Evolutionary conservation across 2,797 vertebrate genomes (phyloP), one percentile per base, ranked within the genome.

Genomic region (Meriones psammophilus): DNA sequence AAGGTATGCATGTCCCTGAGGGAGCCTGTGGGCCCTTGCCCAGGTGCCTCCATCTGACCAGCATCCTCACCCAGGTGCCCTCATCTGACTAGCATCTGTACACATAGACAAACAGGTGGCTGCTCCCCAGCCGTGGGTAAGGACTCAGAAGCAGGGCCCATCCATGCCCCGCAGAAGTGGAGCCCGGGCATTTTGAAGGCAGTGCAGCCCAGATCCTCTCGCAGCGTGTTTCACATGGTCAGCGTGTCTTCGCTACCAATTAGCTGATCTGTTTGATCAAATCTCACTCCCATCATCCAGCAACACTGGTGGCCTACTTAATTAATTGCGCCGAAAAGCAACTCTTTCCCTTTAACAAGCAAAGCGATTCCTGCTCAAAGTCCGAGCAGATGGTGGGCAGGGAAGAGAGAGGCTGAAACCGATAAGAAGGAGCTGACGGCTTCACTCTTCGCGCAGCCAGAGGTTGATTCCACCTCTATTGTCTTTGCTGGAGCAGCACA

Each of bases 181-280:
- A 50, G 3, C 2, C 12, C 8, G 9, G 85, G 14, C 9, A 39
- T n/a, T 73, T n/a, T 73, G 68, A 58, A 73, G 50, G 18, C 85
- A 58, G 22, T 3, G 54, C 15, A 12, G 68, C 24, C n/a, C 26
- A 9, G 68, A 2, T 36, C 50, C 68, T 56, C 84, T 36, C 9
- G 30, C 30, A 56, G 33, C 78, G 36, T 13, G 8, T 39, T 36
- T 30, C 26, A 14, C 33, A 0, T 0, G 68, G 91, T 30, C 83
- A 66, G 7, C 33, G 7, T 15, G 68, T 50, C 76, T 71, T 68
- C 1, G 33, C 71, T 33, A 26, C 91, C 96, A 95, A 66, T 95
- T 94, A 97, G 91, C 92, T 90, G 10, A 58, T 71, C 96, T 81
- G 92, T 96, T 60, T 95, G 92, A 62, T 58, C 80, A 20, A 79